Conservation (phyloP, 2,113 vertebrate genomes). For the human region GRCh38 chr2:20102001-20102500, state of each 20-base stretch:
- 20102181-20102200: background rate
- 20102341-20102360: background rate
- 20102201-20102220: background rate
- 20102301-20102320: background rate
- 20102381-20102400: too few relatives aligned
- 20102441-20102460: too few relatives aligned
- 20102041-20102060: background rate
- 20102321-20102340: background rate
- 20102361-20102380: background rate
- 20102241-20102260: background rate
- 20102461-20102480: too few relatives aligned
- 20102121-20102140: background rate
- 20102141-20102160: background rate
- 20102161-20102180: background rate
- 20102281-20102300: background rate
- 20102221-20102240: background rate
- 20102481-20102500: too few relatives aligned
- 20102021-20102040: background rate
- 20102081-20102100: background rate
- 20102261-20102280: background rate
- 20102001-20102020: background rate
- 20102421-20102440: too few relatives aligned
- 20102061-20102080: background rate
- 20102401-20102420: too few relatives aligned
- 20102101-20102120: background rate